phyloP scores from a whole-genome alignment of 2,797 vertebrate species.

The Phaenicophaeus curvirostris region DNA sequence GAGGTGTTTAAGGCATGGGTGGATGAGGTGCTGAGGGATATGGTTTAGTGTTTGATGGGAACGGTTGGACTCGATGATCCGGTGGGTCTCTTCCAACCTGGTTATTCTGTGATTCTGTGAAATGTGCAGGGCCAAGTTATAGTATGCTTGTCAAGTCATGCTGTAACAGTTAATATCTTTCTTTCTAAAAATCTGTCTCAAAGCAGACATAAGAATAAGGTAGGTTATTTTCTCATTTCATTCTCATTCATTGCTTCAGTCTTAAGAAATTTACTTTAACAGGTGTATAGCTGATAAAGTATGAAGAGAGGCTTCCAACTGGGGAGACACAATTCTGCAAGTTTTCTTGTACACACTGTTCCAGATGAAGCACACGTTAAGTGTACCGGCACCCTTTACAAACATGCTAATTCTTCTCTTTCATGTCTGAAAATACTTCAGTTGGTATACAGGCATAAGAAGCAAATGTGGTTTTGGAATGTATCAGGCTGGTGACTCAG shows the following conservation, averaged over 20 bases:
- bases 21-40: no score
- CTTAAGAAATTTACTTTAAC: neutral
- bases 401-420: neutral
- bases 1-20: no score
- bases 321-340: neutral
- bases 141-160: neutral
- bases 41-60: no score
- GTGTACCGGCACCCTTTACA: slow-evolving; percentile 27
- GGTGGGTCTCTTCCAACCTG: no score
- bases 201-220: neutral
- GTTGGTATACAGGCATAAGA: slow-evolving; percentile 47
- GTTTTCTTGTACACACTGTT: neutral
- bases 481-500: slow-evolving; percentile 59
- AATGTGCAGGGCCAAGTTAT: neutral
- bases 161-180: neutral
- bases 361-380: neutral
- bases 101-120: no score
- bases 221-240: neutral
- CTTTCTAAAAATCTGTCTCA: neutral
- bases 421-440: slow-evolving; percentile 62
- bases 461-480: slow-evolving; percentile 59
- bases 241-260: neutral
- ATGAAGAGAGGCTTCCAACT: neutral
- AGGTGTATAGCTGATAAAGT: neutral
- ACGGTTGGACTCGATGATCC: no score